Evolutionary conservation across 2,113 vertebrate species (phyloP).

Genomic region (Noturus placidus): DNA sequence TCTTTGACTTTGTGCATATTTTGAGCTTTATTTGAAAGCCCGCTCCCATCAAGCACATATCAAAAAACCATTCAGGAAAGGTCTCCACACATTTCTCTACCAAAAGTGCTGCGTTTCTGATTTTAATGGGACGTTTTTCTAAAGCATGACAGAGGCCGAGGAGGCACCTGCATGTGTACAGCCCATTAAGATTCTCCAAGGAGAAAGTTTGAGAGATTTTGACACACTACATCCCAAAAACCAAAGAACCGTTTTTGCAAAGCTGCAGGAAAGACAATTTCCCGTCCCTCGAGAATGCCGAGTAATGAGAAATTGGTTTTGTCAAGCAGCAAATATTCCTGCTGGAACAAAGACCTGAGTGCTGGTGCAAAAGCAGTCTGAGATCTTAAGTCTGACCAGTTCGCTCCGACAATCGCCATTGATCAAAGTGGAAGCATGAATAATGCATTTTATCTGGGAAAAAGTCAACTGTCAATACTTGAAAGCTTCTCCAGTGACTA

Average conservation of each 20-base stretch:
- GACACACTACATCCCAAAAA: constrained; percentile 28
- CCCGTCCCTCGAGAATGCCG: constrained; percentile 37
- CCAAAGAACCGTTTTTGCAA: constrained; percentile 43
- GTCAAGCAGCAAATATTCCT: constrained; percentile 46
- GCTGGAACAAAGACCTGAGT: constrained; percentile 58
- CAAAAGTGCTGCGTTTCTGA: constrained; percentile 24
- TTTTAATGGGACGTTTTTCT: constrained; percentile 43
- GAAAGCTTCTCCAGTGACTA: constrained; percentile 68
- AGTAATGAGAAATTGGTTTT: constrained; percentile 51
- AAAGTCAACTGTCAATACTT: constrained; percentile 71
- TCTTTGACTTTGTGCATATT: constrained; percentile 31
- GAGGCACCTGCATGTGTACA: constrained; percentile 56
- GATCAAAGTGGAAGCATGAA: constrained; percentile 69
- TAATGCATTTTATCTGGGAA: constrained; percentile 68
- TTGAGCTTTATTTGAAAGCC: constrained; percentile 49
- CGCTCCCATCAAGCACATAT: neutral
- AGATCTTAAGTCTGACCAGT: constrained; percentile 47
- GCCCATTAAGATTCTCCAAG: constrained; percentile 49
- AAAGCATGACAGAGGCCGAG: constrained; percentile 33
- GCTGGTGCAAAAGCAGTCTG: constrained; percentile 32
- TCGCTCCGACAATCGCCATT: constrained; percentile 62
- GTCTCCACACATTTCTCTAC: neutral
- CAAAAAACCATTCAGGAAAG: neutral
- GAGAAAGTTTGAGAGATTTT: constrained; percentile 25
- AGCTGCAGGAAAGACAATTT: constrained; percentile 34